Conservation (phyloP, 1,140 invertebrate genomes). For the Euwallacea similis region DNA sequence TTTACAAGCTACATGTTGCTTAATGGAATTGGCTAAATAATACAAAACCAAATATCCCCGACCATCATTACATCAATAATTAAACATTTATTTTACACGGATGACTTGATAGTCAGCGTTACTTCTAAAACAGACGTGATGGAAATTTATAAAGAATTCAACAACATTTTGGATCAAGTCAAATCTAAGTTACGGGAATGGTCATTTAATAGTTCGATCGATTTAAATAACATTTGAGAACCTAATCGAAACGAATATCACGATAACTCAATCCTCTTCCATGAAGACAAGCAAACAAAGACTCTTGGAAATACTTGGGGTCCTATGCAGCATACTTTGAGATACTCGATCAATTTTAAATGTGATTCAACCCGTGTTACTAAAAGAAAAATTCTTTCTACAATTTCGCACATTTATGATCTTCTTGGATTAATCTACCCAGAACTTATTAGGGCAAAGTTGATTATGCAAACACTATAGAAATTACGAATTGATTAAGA, state of each 20-base stretch:
- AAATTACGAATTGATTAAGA: conserved; percentile 56
- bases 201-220: conserved; percentile 14
- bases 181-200: conserved; percentile 29
- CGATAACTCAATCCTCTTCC: conserved; percentile 18
- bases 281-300: conserved; percentile 16
- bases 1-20: conserved; percentile 26
- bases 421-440: conserved; percentile 41
- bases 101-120: conserved; percentile 48
- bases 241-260: not conserved
- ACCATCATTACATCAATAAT: conserved; percentile 45
- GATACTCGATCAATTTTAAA: conserved; percentile 9
- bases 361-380: conserved; percentile 21
- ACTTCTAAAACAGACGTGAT: conserved; percentile 11
- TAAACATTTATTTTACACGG: conserved; percentile 54
- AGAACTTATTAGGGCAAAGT: no score
- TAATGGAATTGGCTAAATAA: no score
- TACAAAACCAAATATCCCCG: conserved; percentile 44
- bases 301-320: conserved; percentile 18
- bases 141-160: no score
- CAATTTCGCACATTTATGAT: conserved; percentile 43
- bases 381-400: conserved; percentile 45
- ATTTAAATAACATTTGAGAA: conserved; percentile 5
- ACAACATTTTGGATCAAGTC: conserved; percentile 21
- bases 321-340: conserved; percentile 2
- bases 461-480: not conserved